Evolutionary conservation across 1,140 invertebrate species (phyloP).

Genomic region (Tachypleus tridentatus): DNA sequence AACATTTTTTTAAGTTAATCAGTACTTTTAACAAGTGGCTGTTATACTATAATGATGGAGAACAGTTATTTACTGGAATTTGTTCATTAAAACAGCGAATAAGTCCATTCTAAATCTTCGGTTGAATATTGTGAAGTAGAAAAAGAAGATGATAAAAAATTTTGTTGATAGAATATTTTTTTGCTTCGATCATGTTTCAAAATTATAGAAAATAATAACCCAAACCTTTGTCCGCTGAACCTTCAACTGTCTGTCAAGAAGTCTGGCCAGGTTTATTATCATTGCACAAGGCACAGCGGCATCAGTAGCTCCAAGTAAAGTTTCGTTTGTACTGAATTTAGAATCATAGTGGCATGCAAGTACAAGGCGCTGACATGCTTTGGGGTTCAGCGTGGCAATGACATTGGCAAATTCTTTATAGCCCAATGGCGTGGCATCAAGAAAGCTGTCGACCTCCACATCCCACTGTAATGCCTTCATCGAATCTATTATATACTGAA

Average conservation of each 20-base stretch:
- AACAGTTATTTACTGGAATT: no score
- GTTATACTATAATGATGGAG: no score
- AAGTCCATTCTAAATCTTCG: no score
- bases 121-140: no score
- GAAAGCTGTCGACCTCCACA: conserved; percentile 60
- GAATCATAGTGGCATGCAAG: conserved; percentile 94
- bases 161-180: no score
- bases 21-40: no score
- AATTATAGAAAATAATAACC: no score
- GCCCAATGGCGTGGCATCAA: conserved; percentile 57
- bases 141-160: no score
- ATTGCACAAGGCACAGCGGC: conserved; percentile 96
- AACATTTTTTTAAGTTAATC: no score
- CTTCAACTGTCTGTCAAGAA: conserved; percentile 29
- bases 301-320: conserved; percentile 87
- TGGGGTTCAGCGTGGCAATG: conserved; percentile 66
- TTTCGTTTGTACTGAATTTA: conserved; percentile 40
- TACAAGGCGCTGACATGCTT: conserved; percentile 61
- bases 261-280: conserved; percentile 72
- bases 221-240: no score
- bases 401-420: conserved; percentile 67
- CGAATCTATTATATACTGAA: conserved; percentile 51
- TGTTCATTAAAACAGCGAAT: no score
- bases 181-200: no score
- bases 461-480: conserved; percentile 56